Base-by-base conservation (phyloP, 2,797 vertebrate species). In the Danio aesculapii region DNA sequence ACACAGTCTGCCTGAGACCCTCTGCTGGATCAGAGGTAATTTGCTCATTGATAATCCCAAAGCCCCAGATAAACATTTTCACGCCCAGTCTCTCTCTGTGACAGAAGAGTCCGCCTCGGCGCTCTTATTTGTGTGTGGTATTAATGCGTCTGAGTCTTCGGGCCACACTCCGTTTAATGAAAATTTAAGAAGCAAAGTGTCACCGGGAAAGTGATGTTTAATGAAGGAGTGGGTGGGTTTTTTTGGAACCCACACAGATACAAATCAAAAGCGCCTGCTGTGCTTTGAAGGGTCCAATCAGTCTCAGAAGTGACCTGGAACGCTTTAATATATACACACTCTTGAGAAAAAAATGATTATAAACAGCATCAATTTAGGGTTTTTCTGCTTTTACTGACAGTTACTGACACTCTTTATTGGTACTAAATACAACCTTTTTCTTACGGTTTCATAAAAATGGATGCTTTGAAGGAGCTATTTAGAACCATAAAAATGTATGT, bases 181-280 rank as follows among this genome's bases (percentile, higher is more conserved):
- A 85, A 74, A 77, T 74, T 84, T 83, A 77, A 83, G 44, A 30
- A 72, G 67, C 73, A 84, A 85, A 86, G 85, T 79, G 72, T 79
- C 61, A 55, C 71, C 83, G 21, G 13, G 43, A 17, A 69, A 75
- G 64, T 55, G 62, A 83, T 57, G 63, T 19, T 70, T 49, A 69
- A 75, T 57, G 58, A 79, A 19, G 46, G 46, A 75, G 64, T 47
- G 17, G 16, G 53, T 46, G 58, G 68, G 39, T 55, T 79, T 30
- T n/a, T 30, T 44, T 43, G 58, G 49, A 44, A 66, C 66, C 62
- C 53, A 68, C 75, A 74, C 69, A 70, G 19, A 79, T 43, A 62
- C 39, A 43, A 59, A 58, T 64, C 66, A 84, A n/a, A 47, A 72
- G 64, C 9, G 2, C 77, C 57, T 66, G 63, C 55, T 80, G 78